phyloP scores from a whole-genome alignment of 2,797 vertebrate genomes.

The Carduelis carduelis region DNA sequence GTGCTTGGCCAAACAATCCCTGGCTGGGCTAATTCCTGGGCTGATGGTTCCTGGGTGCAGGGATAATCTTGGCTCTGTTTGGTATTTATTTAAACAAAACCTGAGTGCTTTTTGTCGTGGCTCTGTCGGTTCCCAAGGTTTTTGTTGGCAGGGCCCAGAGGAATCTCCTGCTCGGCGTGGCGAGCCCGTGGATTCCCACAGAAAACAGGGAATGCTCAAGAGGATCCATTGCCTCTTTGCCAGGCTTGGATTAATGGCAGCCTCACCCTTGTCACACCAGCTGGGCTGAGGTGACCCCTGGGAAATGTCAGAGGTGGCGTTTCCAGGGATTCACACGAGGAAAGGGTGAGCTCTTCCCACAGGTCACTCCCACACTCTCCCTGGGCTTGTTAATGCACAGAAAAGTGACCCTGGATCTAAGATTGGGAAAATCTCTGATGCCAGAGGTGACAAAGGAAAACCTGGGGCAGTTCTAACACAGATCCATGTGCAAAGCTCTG shows the following conservation, averaged over 20 bases:
- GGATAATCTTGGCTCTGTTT: neutral
- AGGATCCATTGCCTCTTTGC: neutral
- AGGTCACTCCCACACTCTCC: neutral
- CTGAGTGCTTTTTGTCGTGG: neutral
- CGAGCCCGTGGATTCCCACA: neutral
- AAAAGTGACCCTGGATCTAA: neutral
- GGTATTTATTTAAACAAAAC: neutral
- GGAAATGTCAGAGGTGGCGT: neutral
- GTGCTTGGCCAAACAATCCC: neutral
- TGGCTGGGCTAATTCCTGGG: neutral
- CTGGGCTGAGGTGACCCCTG: neutral
- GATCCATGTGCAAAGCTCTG: fast-evolving
- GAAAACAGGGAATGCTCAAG: neutral
- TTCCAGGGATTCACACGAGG: fast-evolving
- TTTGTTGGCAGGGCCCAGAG: neutral
- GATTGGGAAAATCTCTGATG: neutral
- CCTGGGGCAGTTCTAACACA: fast-evolving
- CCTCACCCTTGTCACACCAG: neutral
- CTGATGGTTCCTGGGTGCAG: neutral
- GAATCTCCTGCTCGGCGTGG: neutral
- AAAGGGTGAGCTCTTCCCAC: neutral
- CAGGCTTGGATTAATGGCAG: neutral
- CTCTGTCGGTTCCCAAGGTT: neutral
- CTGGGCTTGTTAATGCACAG: neutral
- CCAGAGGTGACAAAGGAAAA: neutral